Evolutionary conservation across 2,888 invertebrate species (phyloP).

Genomic region (Tipula lateralis): DNA sequence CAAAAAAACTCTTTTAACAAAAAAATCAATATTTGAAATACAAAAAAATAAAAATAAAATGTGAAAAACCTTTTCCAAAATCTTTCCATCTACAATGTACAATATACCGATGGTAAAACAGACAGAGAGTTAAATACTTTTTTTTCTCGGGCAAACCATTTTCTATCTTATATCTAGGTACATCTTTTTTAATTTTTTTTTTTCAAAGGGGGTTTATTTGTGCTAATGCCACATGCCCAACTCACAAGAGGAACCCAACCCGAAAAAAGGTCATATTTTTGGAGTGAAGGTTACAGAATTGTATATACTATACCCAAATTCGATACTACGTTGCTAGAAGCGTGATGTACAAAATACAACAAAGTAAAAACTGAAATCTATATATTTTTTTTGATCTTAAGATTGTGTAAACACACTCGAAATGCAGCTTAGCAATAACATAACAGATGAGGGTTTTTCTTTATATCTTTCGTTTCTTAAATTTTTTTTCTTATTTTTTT

Average conservation of each 20-base stretch:
- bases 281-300: neutral
- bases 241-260: neutral
- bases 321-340: neutral
- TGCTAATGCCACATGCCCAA: neutral
- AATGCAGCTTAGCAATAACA: neutral
- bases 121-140: neutral
- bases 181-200: too few species aligned
- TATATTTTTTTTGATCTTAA: slow-evolving; percentile 20
- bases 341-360: neutral
- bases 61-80: neutral
- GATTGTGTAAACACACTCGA: slow-evolving; percentile 4
- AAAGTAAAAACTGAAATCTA: neutral
- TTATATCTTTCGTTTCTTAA: neutral
- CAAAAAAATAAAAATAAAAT: neutral
- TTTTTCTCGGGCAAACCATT: neutral
- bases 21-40: slow-evolving; percentile 14
- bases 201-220: too few species aligned
- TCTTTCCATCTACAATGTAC: neutral
- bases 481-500: neutral
- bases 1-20: slow-evolving; percentile 21
- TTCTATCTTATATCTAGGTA: too few species aligned
- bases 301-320: neutral
- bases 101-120: neutral
- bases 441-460: slow-evolving; percentile 1
- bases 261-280: slow-evolving; percentile 6